Evolutionary conservation across 2,113 vertebrate genomes (phyloP).

Genomic region (Rhinopithecus roxellana): DNA sequence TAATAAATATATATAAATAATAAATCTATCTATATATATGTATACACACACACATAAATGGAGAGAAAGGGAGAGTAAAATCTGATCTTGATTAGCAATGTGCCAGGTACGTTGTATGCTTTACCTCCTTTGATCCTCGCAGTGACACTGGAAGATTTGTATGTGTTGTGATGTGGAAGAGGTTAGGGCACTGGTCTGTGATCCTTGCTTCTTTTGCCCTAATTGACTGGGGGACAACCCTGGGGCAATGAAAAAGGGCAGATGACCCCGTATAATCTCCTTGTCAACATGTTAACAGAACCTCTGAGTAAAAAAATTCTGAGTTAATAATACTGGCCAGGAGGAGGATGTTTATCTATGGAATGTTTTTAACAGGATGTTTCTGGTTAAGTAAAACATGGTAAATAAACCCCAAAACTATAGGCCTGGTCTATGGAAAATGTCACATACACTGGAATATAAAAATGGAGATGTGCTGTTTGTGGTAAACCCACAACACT

Average conservation of each 20-base stretch:
- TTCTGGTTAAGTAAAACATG: background rate
- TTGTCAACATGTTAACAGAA: background rate
- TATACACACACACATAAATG: no score
- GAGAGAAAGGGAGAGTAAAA: no score
- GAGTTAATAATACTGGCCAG: background rate
- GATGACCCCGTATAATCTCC: background rate
- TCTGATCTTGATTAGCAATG: background rate
- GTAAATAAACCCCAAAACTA: background rate
- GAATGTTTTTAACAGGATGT: background rate
- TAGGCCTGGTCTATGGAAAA: background rate
- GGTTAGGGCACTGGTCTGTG: background rate
- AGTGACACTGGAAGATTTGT: background rate
- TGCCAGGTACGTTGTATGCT: background rate
- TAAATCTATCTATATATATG: background rate
- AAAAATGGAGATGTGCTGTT: background rate
- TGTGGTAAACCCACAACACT: background rate
- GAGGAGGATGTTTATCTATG: background rate
- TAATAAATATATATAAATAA: no score
- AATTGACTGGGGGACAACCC: background rate
- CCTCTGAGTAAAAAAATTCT: background rate
- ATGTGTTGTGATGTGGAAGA: background rate
- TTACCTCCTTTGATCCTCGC: background rate
- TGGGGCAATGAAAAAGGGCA: background rate
- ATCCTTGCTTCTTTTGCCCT: background rate
- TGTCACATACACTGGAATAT: background rate